Percentiles rank a stretch among this genome's conserved stretches.
These are phyloP conservation scores for Aphelenchoides besseyi DNA, from an alignment of 1,140 invertebrate species.

Conservation along the genomic window DNA sequence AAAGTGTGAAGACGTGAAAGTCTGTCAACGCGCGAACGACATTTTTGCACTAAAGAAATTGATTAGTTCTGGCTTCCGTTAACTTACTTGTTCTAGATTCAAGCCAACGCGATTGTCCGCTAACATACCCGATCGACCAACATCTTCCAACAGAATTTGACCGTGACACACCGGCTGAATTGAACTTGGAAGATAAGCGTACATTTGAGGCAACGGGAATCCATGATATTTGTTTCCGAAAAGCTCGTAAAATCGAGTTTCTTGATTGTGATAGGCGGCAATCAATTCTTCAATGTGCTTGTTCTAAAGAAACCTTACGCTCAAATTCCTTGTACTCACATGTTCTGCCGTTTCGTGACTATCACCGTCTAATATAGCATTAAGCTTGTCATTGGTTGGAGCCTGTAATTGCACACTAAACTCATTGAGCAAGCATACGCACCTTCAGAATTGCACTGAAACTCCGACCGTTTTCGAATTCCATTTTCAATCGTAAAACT, in stretches of 20 bases:
- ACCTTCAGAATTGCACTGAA: background rate
- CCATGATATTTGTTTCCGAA: background rate
- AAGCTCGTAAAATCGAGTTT: background rate
- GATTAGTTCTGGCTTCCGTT: background rate
- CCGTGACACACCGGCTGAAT: background rate
- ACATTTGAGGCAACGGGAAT: background rate
- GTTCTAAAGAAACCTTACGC: background rate
- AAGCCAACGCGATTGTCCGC: conserved; percentile 5
- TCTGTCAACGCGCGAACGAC: background rate
- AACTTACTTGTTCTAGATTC: conserved; percentile 3
- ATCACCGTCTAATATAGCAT: background rate
- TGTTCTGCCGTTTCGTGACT: background rate
- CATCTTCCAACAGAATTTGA: conserved; percentile 5
- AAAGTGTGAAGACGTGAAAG: background rate
- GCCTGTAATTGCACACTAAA: background rate
- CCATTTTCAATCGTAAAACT: background rate
- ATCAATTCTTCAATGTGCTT: background rate
- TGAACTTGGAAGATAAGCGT: background rate
- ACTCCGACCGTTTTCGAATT: background rate
- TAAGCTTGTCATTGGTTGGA: background rate
- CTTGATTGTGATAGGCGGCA: background rate
- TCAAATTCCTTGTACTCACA: background rate
- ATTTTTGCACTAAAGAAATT: conserved; percentile 3
- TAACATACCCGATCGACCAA: background rate
- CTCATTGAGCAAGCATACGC: background rate